Percentiles rank a stretch among this genome's conserved stretches.
phyloP scores from a whole-genome alignment of 2,113 vertebrate species.

The Microcebus lehilahytsara region DNA sequence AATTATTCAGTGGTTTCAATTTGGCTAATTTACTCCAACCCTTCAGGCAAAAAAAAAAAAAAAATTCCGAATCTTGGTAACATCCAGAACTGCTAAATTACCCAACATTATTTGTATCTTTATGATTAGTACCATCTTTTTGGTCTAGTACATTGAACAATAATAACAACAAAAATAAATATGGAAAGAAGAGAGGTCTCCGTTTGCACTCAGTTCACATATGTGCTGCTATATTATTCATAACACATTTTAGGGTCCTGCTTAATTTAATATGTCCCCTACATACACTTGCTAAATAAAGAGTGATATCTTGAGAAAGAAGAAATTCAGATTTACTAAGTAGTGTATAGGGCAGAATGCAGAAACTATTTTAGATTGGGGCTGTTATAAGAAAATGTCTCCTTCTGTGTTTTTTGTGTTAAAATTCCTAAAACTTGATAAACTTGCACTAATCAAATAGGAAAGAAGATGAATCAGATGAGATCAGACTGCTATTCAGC shows the following conservation, averaged over 20 bases:
- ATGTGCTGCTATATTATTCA: constrained; percentile 15
- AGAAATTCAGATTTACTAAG: not conserved
- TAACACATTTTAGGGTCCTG: not conserved
- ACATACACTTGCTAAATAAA: not conserved
- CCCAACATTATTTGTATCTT: not conserved
- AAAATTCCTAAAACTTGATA: not conserved
- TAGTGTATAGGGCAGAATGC: not conserved
- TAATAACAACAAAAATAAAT: constrained; percentile 29
- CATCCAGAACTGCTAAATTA: not conserved
- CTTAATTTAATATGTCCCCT: constrained; percentile 25
- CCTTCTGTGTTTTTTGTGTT: not conserved
- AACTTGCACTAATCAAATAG: not conserved
- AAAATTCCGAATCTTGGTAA: not conserved
- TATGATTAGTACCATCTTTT: not conserved
- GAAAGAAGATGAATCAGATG: not conserved
- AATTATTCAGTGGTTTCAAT: not conserved
- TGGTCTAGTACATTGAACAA: constrained; percentile 18
- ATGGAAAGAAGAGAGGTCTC: not conserved
- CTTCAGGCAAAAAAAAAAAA: not conserved
- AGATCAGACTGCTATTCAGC: not conserved
- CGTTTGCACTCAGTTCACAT: not conserved
- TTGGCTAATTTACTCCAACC: not conserved
- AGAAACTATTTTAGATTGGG: not conserved
- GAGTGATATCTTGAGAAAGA: not conserved
- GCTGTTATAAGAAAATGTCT: not conserved